Evolutionary conservation across 1,140 invertebrate species (phyloP), one percentile per base, ranked within the genome.

Genomic region (Heterodera schachtii): DNA sequence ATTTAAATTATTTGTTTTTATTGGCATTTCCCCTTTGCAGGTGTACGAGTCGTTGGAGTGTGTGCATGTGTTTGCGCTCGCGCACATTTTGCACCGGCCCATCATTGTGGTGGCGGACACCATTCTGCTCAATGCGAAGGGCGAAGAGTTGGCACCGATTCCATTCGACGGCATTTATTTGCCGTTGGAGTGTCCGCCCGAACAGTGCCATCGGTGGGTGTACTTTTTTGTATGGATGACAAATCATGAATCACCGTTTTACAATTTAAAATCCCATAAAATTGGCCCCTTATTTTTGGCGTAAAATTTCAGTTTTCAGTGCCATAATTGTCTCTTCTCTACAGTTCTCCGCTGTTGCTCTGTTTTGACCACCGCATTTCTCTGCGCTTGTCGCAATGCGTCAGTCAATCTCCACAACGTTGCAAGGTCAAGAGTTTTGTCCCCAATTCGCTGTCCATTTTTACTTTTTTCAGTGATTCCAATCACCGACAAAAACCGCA

Each of bases 281-380:
- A n/a, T n/a, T n/a, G n/a, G n/a, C n/a, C n/a, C n/a, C n/a, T n/a
- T n/a, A n/a, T n/a, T n/a, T n/a, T n/a, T n/a, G n/a, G n/a, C n/a
- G n/a, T n/a, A n/a, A n/a, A n/a, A n/a, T n/a, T n/a, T n/a, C n/a
- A n/a, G n/a, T n/a, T n/a, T n/a, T n/a, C n/a, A n/a, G n/a, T n/a
- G n/a, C n/a, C n/a, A n/a, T n/a, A n/a, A n/a, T n/a, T n/a, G n/a
- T n/a, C 43, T 43, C 60, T 8, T 49, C n/a, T n/a, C 77, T 52
- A 77, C 85, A 92, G 93, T 84, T 94, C 93, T 41, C 94, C 94
- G 6, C 91, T 95, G 49, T 91, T 96, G 75, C 91, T 96, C 67
- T 94, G 95, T 3, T 96, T 95, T 90, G 94, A 96, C 90, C 94
- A 94, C 94, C 94, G 16, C 95, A 96, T 90, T 96, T 96, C 91